phyloP scores from a whole-genome alignment of 2,888 invertebrate genomes.

The Harmothoe impar region DNA sequence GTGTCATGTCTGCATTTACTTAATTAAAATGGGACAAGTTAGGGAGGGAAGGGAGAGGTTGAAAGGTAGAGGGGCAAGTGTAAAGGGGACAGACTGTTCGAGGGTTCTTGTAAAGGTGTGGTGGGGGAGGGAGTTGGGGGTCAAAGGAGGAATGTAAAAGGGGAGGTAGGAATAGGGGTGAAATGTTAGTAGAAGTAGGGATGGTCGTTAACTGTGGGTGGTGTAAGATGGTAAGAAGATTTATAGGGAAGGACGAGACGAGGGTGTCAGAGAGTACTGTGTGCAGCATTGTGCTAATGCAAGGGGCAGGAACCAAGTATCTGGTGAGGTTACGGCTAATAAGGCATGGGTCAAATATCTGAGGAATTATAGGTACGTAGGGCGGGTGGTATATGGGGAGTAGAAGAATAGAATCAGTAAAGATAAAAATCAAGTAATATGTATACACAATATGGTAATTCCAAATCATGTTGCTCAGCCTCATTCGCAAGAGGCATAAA shows the following conservation, averaged over 20 bases:
- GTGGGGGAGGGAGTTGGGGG: not conserved
- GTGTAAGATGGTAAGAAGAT: not conserved
- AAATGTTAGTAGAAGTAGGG: not conserved
- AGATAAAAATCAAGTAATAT: too few species aligned
- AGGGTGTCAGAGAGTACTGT: not conserved
- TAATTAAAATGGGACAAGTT: slow-evolving; percentile 44
- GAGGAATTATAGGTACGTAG: too few species aligned
- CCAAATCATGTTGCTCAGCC: too few species aligned
- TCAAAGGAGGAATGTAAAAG: not conserved
- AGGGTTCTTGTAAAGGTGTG: not conserved
- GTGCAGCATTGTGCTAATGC: too few species aligned
- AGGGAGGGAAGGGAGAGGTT: not conserved
- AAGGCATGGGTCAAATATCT: too few species aligned
- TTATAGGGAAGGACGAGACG: not conserved
- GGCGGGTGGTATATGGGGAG: too few species aligned
- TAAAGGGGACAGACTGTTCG: too few species aligned
- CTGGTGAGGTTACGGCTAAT: too few species aligned
- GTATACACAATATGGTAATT: too few species aligned
- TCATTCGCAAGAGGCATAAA: too few species aligned
- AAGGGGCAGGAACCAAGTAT: too few species aligned
- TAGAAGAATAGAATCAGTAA: too few species aligned
- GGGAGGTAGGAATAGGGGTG: not conserved
- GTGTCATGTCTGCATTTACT: slow-evolving; percentile 48
- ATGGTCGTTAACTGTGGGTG: not conserved
- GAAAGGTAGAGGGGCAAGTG: not conserved